These are phyloP conservation scores for Matsumurasca onukii DNA, from an alignment of 1,140 invertebrate species.

Conservation along the genomic window DNA sequence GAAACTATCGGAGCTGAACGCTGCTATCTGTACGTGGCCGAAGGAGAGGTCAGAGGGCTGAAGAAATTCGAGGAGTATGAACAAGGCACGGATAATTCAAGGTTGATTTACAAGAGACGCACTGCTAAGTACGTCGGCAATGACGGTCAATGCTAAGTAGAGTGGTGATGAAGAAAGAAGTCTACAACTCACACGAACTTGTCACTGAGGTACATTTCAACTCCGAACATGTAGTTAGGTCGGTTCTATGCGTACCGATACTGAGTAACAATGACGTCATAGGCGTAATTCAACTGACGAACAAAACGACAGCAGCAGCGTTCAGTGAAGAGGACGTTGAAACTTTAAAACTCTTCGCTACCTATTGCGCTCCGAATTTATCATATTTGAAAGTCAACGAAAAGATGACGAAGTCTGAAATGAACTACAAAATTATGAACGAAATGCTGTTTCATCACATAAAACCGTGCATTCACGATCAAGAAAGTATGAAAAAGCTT, in stretches of 20 bases:
- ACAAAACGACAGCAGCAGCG: background rate
- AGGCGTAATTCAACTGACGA: background rate
- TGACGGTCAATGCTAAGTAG: background rate
- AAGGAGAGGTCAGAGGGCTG: background rate
- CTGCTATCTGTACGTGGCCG: background rate
- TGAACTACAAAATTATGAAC: background rate
- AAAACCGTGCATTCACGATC: slow-evolving; percentile 4
- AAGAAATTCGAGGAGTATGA: background rate
- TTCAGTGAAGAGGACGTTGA: slow-evolving; percentile 7
- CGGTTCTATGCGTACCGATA: background rate
- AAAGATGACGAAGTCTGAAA: background rate
- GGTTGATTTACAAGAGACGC: background rate
- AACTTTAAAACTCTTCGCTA: background rate
- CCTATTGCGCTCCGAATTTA: background rate
- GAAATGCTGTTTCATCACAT: slow-evolving; percentile 4
- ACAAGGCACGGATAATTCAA: background rate
- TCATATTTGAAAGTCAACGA: background rate
- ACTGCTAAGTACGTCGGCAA: background rate
- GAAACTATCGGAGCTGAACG: slow-evolving; percentile 8
- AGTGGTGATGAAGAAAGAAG: background rate
- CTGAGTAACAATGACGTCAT: background rate
- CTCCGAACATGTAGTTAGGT: background rate
- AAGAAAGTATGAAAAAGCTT: background rate
- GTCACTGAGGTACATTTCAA: too few relatives aligned
- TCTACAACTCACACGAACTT: background rate